These are phyloP conservation scores for Rhea americana DNA, from an alignment of 2,113 vertebrate genomes.

Conservation along the genomic window DNA sequence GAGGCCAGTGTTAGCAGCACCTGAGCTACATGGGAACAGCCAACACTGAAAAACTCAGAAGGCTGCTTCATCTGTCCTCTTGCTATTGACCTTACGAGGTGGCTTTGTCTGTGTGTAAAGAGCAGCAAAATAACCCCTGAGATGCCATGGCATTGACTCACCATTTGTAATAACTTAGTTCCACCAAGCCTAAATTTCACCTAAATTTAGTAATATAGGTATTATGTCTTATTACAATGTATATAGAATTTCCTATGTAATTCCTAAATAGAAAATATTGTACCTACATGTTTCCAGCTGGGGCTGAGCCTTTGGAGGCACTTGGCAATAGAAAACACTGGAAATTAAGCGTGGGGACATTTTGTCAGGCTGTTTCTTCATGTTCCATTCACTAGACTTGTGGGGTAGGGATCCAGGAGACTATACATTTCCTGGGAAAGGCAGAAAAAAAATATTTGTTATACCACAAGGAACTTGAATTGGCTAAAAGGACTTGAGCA, in stretches of 20 bases:
- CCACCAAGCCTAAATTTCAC: not conserved
- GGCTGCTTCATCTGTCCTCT: not conserved
- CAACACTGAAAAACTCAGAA: not conserved
- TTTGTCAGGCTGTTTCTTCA: not conserved
- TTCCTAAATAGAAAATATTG: not conserved
- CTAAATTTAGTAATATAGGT: not conserved
- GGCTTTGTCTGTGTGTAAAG: not conserved
- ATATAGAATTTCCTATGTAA: not conserved
- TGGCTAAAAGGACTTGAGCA: not conserved
- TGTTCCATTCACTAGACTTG: not conserved
- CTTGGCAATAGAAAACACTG: not conserved
- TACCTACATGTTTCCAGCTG: not conserved
- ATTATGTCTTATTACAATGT: conserved; percentile 1
- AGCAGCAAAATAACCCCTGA: not conserved
- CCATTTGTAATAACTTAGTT: not conserved
- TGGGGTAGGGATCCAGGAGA: not conserved
- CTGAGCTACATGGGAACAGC: not conserved
- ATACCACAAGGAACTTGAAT: not conserved
- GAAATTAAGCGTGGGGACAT: not conserved
- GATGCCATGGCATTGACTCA: not conserved
- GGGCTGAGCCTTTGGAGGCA: not conserved
- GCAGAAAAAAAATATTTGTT: not conserved
- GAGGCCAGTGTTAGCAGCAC: not conserved
- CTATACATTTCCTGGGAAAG: not conserved
- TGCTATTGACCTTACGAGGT: not conserved